Percentiles rank a stretch among this genome's conserved stretches.
Evolutionary conservation across 2,113 vertebrate species (phyloP).

Genomic region (Entomyzon cyanotis): DNA sequence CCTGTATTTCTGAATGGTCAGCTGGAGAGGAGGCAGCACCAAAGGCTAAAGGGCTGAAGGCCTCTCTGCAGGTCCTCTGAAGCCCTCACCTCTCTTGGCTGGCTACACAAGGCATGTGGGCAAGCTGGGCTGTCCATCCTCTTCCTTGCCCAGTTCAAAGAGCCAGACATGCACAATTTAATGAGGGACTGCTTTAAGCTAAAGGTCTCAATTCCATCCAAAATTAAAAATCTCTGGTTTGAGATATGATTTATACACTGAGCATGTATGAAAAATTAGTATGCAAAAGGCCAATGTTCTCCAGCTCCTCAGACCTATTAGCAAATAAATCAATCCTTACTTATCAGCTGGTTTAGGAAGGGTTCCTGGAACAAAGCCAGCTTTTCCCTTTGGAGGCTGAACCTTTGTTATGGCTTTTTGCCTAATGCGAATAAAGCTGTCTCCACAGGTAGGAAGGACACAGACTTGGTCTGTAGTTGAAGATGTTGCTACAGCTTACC

Average conservation of each 20-base stretch:
- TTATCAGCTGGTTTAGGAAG: neutral
- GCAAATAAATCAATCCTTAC: neutral
- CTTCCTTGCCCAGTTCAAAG: neutral
- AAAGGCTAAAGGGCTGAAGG: rapidly evolving
- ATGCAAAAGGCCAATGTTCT: neutral
- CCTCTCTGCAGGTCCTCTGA: neutral
- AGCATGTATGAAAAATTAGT: neutral
- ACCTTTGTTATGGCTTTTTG: neutral
- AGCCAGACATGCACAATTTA: neutral
- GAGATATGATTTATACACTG: neutral
- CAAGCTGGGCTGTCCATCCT: neutral
- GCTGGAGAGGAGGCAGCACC: neutral
- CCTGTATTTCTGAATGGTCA: neutral
- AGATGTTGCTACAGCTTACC: neutral
- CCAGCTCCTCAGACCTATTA: neutral
- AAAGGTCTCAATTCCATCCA: neutral
- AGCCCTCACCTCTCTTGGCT: neutral
- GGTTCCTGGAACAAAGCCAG: neutral
- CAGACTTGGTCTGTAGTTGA: neutral
- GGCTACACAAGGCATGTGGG: rapidly evolving
- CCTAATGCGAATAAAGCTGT: neutral
- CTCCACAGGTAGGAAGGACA: rapidly evolving
- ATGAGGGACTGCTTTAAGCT: neutral
- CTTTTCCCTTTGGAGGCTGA: neutral
- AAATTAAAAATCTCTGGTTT: neutral